Evolutionary conservation across 2,888 invertebrate genomes (phyloP), one percentile per base, ranked within the genome.

Genomic region (Agriopis leucophaearia): DNA sequence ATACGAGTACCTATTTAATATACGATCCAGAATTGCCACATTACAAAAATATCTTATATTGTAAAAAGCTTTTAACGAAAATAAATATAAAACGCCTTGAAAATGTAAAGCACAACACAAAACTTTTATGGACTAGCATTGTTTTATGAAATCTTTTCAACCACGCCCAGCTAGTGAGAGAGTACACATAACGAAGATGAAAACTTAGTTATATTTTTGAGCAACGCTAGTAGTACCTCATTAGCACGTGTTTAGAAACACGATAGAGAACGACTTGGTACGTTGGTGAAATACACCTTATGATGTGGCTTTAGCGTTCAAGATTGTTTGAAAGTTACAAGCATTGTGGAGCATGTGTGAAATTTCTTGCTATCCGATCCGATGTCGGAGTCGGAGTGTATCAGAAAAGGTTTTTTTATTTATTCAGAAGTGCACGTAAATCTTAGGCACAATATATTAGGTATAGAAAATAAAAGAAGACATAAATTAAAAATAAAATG

Each of bases 141-240:
- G 54, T 55, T 55, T 42, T 42, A 55, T 18, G 18, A 42, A 55
- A 55, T 55, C 18, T 55, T 55, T 55, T 42, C 42, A n/a, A 18
- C 55, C 36, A 36, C 35, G 15, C 18, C n/a, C 42, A 13, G 27
- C 50, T 50, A 50, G 48, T 47, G 47, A 38, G 48, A 55, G 42
- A 59, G 27, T 15, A 16, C 13, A 36, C 45, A 58, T 68, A 70
- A 70, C 64, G 64, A 64, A 66, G 67, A 69, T 61, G 67, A 67
- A 74, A 70, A 65, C 70, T 59, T 56, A 61, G 68, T 63, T 67
- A 70, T 65, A 74, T 74, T 72, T 74, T 72, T 72, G 61, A 74
- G 57, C 68, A 63, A 62, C 64, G 61, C 68, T 60, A 64, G 64
- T 59, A 47, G 55, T 63, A 67, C 64, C 69, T 74, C 72, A 72